Evolutionary conservation across 2,888 invertebrate species (phyloP).

Genomic region (Himalopsyche kuldschensis): DNA sequence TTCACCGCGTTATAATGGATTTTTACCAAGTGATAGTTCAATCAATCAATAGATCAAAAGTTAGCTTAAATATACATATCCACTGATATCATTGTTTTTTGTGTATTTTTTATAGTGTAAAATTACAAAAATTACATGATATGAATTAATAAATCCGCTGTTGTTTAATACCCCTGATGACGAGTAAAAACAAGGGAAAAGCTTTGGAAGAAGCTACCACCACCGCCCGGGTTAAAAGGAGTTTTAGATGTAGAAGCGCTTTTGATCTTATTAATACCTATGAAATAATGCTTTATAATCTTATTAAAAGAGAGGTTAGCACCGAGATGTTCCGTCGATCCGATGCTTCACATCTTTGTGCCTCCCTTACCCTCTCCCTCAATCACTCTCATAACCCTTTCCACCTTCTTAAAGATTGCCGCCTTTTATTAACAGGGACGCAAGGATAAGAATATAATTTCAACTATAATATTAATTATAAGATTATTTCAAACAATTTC

Average conservation of each 20-base stretch:
- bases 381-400: slow-evolving; percentile 12
- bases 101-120: too few relatives aligned
- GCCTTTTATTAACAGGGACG: neutral
- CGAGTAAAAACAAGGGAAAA: neutral
- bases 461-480: too few relatives aligned
- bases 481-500: too few relatives aligned
- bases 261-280: slow-evolving; percentile 77
- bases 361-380: slow-evolving; percentile 41
- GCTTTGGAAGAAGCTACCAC: slow-evolving; percentile 1
- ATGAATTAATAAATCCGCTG: too few relatives aligned
- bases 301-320: slow-evolving; percentile 75
- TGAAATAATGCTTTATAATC: slow-evolving; percentile 77
- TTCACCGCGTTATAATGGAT: too few relatives aligned
- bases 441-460: neutral
- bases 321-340: slow-evolving; percentile 47
- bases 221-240: slow-evolving; percentile 56
- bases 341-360: slow-evolving; percentile 37
- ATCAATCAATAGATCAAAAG: too few relatives aligned
- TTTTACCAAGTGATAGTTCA: too few relatives aligned
- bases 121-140: too few relatives aligned
- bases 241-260: slow-evolving; percentile 66
- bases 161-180: neutral
- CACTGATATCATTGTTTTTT: too few relatives aligned
- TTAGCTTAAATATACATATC: too few relatives aligned
- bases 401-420: slow-evolving; percentile 5